Evolutionary conservation across 2,797 vertebrate species (phyloP).

Genomic region (Nyctalus aviator): DNA sequence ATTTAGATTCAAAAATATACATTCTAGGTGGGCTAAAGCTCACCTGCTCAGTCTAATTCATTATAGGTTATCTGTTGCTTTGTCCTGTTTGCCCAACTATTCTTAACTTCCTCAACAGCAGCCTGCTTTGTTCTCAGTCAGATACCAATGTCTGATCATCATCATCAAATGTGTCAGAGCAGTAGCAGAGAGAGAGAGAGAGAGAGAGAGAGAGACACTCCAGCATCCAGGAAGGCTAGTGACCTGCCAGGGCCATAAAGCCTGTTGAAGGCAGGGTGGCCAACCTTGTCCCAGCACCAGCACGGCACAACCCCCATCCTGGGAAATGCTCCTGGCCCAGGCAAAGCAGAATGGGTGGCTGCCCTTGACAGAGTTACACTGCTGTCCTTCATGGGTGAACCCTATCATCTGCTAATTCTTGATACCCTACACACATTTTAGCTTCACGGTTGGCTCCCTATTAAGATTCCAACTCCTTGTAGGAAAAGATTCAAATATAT

Average conservation of each 20-base stretch:
- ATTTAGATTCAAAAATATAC: not conserved
- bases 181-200: not conserved
- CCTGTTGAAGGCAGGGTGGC: not conserved
- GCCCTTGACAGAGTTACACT: not conserved
- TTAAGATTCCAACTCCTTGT: constrained; percentile 28
- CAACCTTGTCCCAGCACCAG: not conserved
- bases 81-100: not conserved
- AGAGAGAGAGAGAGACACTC: not conserved
- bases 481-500: constrained; percentile 1
- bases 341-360: not conserved
- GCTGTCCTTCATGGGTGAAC: not conserved
- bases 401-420: not conserved
- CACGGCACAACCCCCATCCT: not conserved
- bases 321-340: not conserved
- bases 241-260: not conserved
- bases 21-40: not conserved
- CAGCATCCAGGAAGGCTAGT: not conserved
- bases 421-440: not conserved
- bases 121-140: not conserved
- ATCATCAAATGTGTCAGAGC: not conserved
- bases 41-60: not conserved
- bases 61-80: not conserved
- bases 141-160: not conserved
- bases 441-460: not conserved
- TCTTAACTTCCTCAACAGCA: not conserved